Conservation (phyloP, 2,113 vertebrate species). For the Nothobranchius furzeri region DNA sequence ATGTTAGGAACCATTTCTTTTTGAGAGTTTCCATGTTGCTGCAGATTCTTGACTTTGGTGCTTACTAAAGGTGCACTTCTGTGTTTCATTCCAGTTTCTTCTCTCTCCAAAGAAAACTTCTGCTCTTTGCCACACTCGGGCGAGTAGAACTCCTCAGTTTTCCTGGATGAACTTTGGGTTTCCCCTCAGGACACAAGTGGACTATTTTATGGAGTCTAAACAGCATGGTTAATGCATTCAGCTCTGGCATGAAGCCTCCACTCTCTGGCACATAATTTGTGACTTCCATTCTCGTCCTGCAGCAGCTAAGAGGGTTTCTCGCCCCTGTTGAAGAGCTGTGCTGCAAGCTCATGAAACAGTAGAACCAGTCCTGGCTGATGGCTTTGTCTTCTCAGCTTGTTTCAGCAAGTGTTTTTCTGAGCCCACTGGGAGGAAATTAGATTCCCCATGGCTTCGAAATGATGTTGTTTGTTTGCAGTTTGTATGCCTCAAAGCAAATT, state of each 20-base stretch:
- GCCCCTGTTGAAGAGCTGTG: constrained; percentile 8
- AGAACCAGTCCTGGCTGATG: constrained; percentile 22
- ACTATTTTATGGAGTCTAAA: constrained; percentile 56
- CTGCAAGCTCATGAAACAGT: constrained; percentile 16
- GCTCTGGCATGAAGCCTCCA: constrained; percentile 34
- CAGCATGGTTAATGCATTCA: constrained; percentile 57
- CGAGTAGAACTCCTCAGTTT: constrained; percentile 30
- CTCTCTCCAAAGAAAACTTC: constrained; percentile 15
- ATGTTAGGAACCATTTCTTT: no score
- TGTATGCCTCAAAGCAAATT: constrained; percentile 14
- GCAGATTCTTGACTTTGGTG: neutral
- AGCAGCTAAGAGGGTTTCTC: constrained; percentile 37
- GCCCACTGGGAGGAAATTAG: neutral
- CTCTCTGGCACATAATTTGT: constrained; percentile 47
- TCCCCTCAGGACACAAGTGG: constrained; percentile 32
- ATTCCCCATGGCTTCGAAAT: neutral
- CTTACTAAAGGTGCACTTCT: constrained; percentile 9
- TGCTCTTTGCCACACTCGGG: constrained; percentile 30
- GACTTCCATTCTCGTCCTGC: constrained; percentile 35
- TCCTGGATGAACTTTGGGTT: constrained; percentile 23
- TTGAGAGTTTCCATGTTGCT: neutral
- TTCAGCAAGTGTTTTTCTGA: constrained; percentile 2
- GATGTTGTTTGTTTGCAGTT: neutral
- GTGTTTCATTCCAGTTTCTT: neutral
- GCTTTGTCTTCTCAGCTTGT: neutral